Base-by-base conservation (phyloP, 2,113 vertebrate genomes). In the Aptenodytes patagonicus region DNA sequence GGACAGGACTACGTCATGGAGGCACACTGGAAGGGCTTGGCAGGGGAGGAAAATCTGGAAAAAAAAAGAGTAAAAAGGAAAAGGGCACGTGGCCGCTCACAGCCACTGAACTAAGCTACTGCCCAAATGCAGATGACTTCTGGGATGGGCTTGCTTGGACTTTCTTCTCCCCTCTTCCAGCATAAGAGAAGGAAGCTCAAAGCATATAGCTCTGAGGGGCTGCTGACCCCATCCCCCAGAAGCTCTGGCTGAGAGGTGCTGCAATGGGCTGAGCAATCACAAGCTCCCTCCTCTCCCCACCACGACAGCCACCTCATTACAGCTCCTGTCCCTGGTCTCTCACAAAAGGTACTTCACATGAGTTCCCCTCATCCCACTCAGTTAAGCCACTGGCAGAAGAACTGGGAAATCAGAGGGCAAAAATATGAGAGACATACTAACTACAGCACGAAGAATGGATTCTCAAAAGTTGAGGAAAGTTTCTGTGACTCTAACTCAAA, bases 1-100 rank as follows among this genome's bases (percentile, higher is more conserved):
- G 46, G 31, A 75, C 11, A 64, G 62, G 36, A 31, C 1, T 1
- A 7, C 0, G 0, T 40, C 68, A 65, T 5, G 24, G 54, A 72
- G 76, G 40, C 19, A 38, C 17, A 38, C 9, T 21, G 21, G 47
- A 26, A 88, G 36, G 36, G 26, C 3, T 46, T 36, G 9, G 18
- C 40, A 54, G 1, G 36, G 49, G 10, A 90, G 11, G 2, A 66
- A 17, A 83, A 68, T 17, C 57, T 42, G 32, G n/a, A 80, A 71
- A 77, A 79, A 79, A 55, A 11, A 28, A 6, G 8, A 77, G 8
- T 36, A 29, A 72, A 82, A 82, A 49, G 18, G 36, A 61, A 66
- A 70, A 79, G 9, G 7, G 21, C n/a, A 47, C 0, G 0, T 26
- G 49, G 29, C n/a, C 93, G 29, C 46, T 66, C 40, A 46, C 7